These are phyloP conservation scores for Phaenicophaeus curvirostris DNA, from an alignment of 2,797 vertebrate genomes.

Conservation along the genomic window DNA sequence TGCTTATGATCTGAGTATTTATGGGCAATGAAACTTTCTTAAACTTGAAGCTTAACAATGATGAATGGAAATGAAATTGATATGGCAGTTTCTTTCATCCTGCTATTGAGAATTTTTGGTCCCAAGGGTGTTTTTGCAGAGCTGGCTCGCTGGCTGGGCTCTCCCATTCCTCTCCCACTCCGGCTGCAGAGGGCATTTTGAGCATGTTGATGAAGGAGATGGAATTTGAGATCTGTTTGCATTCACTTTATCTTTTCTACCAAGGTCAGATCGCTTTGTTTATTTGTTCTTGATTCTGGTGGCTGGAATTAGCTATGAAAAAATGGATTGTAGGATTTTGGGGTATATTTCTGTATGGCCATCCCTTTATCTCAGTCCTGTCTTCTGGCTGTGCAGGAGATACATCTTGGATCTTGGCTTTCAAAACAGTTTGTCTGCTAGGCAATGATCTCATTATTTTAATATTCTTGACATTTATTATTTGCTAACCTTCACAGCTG, in stretches of 20 bases:
- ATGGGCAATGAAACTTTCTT: conserved; percentile 59
- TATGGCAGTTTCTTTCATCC: conserved; percentile 43
- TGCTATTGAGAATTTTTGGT: not conserved
- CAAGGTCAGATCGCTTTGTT: conserved; percentile 37
- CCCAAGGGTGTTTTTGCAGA: not conserved
- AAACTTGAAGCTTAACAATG: not conserved
- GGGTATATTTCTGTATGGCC: not conserved
- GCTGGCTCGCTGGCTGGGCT: not conserved
- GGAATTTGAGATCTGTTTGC: conserved; percentile 34
- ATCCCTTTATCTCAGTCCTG: not conserved
- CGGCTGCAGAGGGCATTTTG: not conserved
- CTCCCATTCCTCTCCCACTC: accelerated
- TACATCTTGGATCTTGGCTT: not conserved
- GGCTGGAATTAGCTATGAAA: conserved; percentile 22
- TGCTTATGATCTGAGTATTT: conserved; percentile 56
- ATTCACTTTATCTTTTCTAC: conserved; percentile 40
- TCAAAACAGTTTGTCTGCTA: not conserved
- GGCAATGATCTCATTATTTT: not conserved
- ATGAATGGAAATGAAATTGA: conserved; percentile 48
- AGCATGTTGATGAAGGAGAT: conserved; percentile 12
- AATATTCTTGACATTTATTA: not conserved
- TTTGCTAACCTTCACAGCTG: not conserved
- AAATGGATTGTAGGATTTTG: conserved; percentile 18
- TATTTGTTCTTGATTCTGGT: conserved; percentile 23
- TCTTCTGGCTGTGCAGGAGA: not conserved